Percentiles rank a stretch among this genome's conserved stretches.
Conservation (phyloP, 2,888 invertebrate species). For the Allolobophora icterica region DNA sequence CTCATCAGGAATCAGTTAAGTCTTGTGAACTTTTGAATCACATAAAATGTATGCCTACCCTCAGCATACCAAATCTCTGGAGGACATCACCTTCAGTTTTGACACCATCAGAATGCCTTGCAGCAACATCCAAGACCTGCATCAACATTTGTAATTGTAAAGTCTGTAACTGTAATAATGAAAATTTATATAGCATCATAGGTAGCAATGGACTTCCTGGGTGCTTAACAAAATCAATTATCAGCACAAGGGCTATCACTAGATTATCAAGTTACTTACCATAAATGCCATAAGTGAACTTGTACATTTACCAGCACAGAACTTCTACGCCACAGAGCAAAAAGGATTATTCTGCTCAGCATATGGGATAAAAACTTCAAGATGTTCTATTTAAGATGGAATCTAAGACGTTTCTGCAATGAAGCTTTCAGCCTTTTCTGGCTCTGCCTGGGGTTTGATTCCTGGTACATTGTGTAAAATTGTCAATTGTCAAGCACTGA, state of each 20-base stretch:
- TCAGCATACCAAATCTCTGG: not conserved
- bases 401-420: not conserved
- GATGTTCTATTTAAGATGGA: not conserved
- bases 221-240: no score
- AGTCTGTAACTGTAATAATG: no score
- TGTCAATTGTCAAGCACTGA: not conserved
- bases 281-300: not conserved
- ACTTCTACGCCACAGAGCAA: not conserved
- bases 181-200: no score
- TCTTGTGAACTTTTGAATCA: not conserved
- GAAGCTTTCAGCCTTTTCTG: not conserved
- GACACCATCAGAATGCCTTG: not conserved
- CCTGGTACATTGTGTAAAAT: not conserved
- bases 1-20: not conserved
- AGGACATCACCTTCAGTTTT: not conserved
- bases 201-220: no score
- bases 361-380: not conserved
- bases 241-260: no score
- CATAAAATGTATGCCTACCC: not conserved
- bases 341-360: not conserved
- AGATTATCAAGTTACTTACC: not conserved
- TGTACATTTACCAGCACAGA: not conserved
- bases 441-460: not conserved
- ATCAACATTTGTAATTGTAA: not conserved
- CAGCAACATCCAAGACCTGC: slow-evolving; percentile 20